Conservation (phyloP, 1,140 invertebrate genomes). For the Zophobas atratus region DNA sequence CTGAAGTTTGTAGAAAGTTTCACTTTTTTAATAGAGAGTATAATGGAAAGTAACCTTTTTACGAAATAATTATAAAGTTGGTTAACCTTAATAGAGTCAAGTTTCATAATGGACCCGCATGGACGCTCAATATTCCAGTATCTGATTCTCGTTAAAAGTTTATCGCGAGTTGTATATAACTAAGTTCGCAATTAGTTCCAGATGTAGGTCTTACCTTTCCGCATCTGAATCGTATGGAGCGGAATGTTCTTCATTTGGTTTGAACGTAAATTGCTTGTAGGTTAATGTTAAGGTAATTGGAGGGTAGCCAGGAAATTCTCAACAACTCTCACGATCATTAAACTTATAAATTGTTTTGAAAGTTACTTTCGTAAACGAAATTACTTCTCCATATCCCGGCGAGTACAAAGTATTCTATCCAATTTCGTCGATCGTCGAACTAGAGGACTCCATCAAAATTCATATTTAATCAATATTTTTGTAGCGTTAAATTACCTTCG, state of each 20-base stretch:
- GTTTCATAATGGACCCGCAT: conserved; percentile 35
- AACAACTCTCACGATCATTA: conserved; percentile 33
- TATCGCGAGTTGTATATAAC: not conserved
- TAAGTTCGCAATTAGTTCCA: conserved; percentile 19
- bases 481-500: conserved; percentile 26
- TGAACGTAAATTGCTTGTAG: conserved; percentile 26
- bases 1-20: conserved; percentile 28
- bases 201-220: conserved; percentile 7
- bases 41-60: conserved; percentile 37
- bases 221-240: conserved; percentile 24
- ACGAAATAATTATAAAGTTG: conserved; percentile 39
- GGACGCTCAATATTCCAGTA: conserved; percentile 38
- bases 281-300: conserved; percentile 36
- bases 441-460: conserved; percentile 24
- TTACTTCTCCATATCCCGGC: conserved; percentile 13
- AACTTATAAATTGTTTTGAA: conserved; percentile 28
- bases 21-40: conserved; percentile 23
- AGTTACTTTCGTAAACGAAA: conserved; percentile 6
- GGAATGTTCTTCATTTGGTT: conserved; percentile 12
- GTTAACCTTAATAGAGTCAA: conserved; percentile 39
- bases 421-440: conserved; percentile 6
- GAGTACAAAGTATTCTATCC: conserved; percentile 17
- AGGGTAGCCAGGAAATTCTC: conserved; percentile 33
- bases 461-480: conserved; percentile 39
- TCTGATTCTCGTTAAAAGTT: conserved; percentile 35